Percentiles rank a stretch among this genome's conserved stretches.
Evolutionary conservation across 1,140 invertebrate genomes (phyloP).

Genomic region (Nephila pilipes): DNA sequence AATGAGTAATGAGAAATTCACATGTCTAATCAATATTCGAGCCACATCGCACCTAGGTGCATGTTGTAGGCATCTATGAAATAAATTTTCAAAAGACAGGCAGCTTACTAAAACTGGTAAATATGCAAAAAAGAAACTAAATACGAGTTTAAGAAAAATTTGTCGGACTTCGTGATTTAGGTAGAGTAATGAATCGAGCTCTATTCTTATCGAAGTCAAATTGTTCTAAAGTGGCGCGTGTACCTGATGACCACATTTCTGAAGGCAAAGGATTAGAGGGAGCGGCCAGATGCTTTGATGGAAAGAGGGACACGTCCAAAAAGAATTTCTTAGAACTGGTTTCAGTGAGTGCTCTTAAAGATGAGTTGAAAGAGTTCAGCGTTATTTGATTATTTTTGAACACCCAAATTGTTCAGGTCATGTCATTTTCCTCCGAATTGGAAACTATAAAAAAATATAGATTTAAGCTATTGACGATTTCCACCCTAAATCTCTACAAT

Average conservation of each 20-base stretch:
- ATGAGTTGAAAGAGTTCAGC: conserved; percentile 14
- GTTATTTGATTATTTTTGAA: background rate
- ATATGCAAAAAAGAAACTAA: no score
- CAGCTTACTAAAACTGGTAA: no score
- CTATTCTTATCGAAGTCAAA: background rate
- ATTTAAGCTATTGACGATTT: no score
- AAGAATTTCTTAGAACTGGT: conserved; percentile 42
- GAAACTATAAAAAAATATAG: background rate
- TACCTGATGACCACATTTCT: conserved; percentile 30
- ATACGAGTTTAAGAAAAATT: background rate
- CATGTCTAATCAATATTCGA: no score
- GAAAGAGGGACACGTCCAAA: conserved; percentile 17
- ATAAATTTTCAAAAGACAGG: no score
- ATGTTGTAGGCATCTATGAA: no score
- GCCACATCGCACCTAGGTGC: no score
- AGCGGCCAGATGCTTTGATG: conserved; percentile 35
- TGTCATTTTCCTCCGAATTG: background rate
- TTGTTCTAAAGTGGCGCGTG: conserved; percentile 6
- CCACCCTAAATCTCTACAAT: no score
- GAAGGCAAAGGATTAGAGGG: conserved; percentile 44
- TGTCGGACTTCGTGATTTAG: background rate
- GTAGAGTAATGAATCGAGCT: background rate
- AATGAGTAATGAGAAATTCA: background rate
- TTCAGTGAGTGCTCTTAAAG: background rate
- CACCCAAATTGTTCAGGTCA: background rate